Evolutionary conservation across 2,113 vertebrate genomes (phyloP).

Genomic region (Megatriorchis doriae): DNA sequence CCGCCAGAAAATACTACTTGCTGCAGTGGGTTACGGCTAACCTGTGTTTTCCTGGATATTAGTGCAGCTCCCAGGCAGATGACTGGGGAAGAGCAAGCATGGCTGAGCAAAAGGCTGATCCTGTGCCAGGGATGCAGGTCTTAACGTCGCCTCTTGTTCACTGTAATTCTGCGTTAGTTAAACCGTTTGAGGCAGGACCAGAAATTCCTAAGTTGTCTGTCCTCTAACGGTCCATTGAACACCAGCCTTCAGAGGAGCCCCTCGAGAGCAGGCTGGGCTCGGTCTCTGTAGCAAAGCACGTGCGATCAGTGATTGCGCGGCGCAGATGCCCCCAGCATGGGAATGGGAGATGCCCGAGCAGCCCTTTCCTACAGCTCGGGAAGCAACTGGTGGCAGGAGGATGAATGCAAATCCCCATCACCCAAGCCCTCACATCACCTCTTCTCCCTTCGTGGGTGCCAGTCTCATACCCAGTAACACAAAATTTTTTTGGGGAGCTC

Average conservation of each 20-base stretch:
- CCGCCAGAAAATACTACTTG: neutral
- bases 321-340: neutral
- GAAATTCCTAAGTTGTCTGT: neutral
- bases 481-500: neutral
- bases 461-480: neutral
- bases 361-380: fast-evolving
- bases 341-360: neutral
- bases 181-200: neutral
- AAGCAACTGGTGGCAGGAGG: neutral
- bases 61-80: neutral
- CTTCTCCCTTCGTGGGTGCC: neutral
- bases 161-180: neutral
- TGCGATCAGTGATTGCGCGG: fast-evolving
- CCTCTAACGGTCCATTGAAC: neutral
- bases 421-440: neutral
- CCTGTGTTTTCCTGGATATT: neutral
- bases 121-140: neutral
- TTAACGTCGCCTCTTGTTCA: fast-evolving
- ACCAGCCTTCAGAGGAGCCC: neutral
- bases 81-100: neutral
- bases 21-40: neutral
- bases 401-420: neutral
- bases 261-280: neutral
- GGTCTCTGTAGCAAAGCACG: neutral
- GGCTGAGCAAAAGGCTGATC: neutral